Base-by-base conservation (phyloP, 35 echinoderm and acorn worm species). In the Patiria miniata region DNA sequence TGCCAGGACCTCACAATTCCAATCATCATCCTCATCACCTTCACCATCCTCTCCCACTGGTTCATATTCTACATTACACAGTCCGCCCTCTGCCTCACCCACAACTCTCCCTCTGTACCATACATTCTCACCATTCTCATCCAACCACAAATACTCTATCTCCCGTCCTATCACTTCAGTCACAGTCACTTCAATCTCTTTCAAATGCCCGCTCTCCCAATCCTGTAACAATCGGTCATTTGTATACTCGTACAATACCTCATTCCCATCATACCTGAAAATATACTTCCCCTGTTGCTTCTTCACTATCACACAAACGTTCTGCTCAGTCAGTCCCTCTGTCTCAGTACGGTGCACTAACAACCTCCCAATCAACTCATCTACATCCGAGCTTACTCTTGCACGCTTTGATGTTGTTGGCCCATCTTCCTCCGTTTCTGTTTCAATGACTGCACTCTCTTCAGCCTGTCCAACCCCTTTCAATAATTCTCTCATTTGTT, bases 21-120 rank as follows among this genome's bases (percentile, higher is more conserved):
- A 42, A 38, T 79, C 40, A 37, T 44, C 26, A 39, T 83, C 52
- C 21, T 52, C 40, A 36, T 83, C 52, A 14, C 81, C 81, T 5
- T 83, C 52, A 9, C 32, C 58, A 0, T 59, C 83, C 6, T 60
- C 83, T 44, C 37, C 83, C 16, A 77, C 39, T 30, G 36, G 36
- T 8, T 86, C 60, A 26, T 86, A 86, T 5, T 44, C 39, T 3
- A 86, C 84, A 19, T 69, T 21, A 68, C 58, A 86, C 22, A 68
- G 18, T 18, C 59, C 83, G 29, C 39, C 21, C 9, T 44, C 39
- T 47, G 6, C 54, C 39, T 10, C 65, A 8, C 58, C n/a, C 21
- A 23, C 2, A 19, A 73, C 39, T 8, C 40, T 7, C 1, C 83
- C 59, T 44, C 34, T 18, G 38, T 68, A 86, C 84, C 84, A 86